These are phyloP conservation scores for Tribolium madens DNA, from an alignment of 1,140 invertebrate genomes.

Conservation along the genomic window DNA sequence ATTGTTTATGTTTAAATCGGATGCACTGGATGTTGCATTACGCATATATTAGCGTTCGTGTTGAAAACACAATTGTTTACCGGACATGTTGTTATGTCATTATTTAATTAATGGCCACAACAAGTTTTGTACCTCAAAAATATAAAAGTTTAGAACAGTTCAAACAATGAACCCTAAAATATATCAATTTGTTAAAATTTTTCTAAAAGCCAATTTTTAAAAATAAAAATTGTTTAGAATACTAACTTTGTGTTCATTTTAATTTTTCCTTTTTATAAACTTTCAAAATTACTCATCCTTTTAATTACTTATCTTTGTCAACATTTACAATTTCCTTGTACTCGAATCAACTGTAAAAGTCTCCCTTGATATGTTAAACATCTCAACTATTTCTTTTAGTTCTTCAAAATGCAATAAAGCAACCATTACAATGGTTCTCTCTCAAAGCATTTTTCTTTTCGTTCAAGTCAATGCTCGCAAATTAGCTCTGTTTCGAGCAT, in stretches of 20 bases:
- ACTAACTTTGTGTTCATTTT: too few species aligned
- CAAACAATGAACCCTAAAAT: too few species aligned
- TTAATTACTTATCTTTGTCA: not conserved
- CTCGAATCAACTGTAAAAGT: not conserved
- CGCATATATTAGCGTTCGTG: slow-evolving; percentile 8
- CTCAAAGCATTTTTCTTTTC: not conserved
- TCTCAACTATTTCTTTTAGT: not conserved
- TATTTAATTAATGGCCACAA: slow-evolving; percentile 16
- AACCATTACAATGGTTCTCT: not conserved
- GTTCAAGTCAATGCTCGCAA: slow-evolving; percentile 13
- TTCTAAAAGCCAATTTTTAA: too few species aligned
- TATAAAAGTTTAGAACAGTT: too few species aligned
- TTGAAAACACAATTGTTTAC: slow-evolving; percentile 5
- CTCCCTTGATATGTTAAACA: not conserved
- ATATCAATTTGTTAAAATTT: too few species aligned
- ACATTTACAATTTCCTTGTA: not conserved
- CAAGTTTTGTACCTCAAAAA: not conserved
- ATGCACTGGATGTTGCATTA: slow-evolving; percentile 4
- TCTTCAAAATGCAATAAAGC: not conserved
- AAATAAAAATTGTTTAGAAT: too few species aligned
- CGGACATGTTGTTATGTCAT: slow-evolving; percentile 22
- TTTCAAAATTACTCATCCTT: too few species aligned
- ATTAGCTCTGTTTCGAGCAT: not conserved
- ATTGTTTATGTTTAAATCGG: slow-evolving; percentile 19
- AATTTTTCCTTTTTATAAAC: too few species aligned